These are phyloP conservation scores for Scolopax rusticola DNA, from an alignment of 2,797 vertebrate genomes.

Conservation along the genomic window DNA sequence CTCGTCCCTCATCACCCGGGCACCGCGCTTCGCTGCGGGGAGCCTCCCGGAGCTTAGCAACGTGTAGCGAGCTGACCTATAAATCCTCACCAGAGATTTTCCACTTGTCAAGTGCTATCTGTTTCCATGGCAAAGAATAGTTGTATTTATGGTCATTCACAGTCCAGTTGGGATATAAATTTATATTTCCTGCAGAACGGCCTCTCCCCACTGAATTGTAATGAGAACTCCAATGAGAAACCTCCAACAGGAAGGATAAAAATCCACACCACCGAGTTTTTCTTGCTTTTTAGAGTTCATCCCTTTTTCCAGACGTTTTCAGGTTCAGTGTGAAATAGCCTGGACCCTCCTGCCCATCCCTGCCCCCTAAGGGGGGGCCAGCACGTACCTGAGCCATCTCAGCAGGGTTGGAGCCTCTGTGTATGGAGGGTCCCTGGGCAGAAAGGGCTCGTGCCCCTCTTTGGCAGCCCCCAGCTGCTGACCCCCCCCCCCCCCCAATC, in stretches of 20 bases:
- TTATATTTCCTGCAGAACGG: background rate
- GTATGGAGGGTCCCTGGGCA: background rate
- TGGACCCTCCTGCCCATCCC: background rate
- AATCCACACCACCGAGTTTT: background rate
- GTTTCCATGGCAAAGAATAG: constrained; percentile 43
- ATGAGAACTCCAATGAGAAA: background rate
- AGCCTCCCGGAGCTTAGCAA: background rate
- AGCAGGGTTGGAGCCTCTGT: too few relatives aligned
- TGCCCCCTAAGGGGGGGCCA: background rate
- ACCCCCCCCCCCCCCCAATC: background rate
- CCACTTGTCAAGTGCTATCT: background rate
- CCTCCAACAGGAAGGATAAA: background rate
- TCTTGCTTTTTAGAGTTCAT: background rate
- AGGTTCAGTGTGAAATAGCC: background rate
- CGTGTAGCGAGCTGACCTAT: background rate
- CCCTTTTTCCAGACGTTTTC: background rate
- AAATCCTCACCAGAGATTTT: background rate
- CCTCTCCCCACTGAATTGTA: background rate
- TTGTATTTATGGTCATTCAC: constrained; percentile 28
- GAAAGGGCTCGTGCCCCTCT: background rate
- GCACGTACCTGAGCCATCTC: background rate
- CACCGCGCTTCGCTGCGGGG: rapidly evolving
- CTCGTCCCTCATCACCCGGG: background rate
- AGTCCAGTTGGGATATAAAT: background rate
- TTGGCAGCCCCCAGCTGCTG: background rate